A percentile compares a stretch with the other conserved stretches of the same genome.
phyloP scores from a whole-genome alignment of 2,888 invertebrate genomes.

The Thyatira batis region DNA sequence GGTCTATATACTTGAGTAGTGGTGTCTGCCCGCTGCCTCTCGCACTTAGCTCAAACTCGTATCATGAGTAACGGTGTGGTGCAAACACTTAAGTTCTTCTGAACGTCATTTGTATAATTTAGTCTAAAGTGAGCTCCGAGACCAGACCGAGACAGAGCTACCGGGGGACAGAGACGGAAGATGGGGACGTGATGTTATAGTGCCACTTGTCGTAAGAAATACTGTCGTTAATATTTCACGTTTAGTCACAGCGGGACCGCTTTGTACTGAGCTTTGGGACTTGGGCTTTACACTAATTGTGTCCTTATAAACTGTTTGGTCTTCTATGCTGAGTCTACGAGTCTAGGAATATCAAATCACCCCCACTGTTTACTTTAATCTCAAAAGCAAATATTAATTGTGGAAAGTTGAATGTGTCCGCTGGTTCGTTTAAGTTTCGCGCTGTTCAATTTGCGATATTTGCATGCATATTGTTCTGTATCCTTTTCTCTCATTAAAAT shows the following conservation, averaged over 20 bases:
- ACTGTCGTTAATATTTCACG: background rate
- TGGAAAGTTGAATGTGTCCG: background rate
- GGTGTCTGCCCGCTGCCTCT: background rate
- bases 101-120: conserved; percentile 11
- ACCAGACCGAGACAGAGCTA: background rate
- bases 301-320: background rate
- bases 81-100: conserved; percentile 1
- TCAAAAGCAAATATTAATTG: background rate
- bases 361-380: background rate
- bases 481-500: background rate
- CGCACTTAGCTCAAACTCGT: background rate
- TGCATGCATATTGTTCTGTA: background rate
- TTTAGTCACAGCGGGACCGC: background rate
- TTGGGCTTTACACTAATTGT: background rate
- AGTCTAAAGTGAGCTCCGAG: conserved; percentile 7
- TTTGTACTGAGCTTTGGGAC: background rate
- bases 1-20: too few relatives aligned
- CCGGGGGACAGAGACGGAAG: background rate
- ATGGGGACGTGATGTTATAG: background rate
- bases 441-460: background rate
- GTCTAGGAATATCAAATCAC: background rate
- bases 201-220: background rate
- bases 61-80: background rate
- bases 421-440: background rate
- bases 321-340: too few relatives aligned